Conservation (phyloP, 2,888 invertebrate genomes). For the Hymenopus coronatus region DNA sequence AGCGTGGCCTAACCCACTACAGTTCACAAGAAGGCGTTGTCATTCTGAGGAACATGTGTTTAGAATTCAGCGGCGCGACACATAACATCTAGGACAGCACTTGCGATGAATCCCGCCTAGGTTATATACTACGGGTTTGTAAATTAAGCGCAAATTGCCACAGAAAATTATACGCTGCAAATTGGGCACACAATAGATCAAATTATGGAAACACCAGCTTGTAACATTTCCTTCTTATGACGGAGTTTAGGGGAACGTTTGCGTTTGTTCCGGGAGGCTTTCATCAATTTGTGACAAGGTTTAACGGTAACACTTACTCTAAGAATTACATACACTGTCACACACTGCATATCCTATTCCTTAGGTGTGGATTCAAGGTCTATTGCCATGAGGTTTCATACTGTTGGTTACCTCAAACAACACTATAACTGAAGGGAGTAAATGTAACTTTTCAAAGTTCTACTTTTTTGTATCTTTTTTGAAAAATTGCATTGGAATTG, state of each 20-base stretch:
- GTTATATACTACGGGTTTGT: background rate
- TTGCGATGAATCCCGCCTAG: background rate
- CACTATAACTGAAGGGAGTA: too few relatives aligned
- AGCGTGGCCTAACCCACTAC: background rate
- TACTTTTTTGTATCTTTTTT: too few relatives aligned
- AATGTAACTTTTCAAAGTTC: too few relatives aligned
- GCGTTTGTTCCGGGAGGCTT: background rate
- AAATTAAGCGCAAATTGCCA: background rate
- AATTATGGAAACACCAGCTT: background rate
- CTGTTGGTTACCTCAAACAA: too few relatives aligned
- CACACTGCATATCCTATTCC: background rate
- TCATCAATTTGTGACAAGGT: background rate
- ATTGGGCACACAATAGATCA: background rate
- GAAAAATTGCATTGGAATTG: too few relatives aligned
- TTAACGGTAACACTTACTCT: background rate
- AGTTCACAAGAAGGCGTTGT: background rate
- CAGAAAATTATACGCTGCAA: background rate
- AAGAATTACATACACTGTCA: background rate
- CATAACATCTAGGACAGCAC: background rate
- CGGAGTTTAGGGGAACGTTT: too few relatives aligned
- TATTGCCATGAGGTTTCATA: background rate
- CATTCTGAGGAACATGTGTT: background rate
- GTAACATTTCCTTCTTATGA: background rate
- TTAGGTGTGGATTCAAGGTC: background rate
- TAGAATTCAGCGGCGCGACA: background rate